Percentiles rank a stretch among this genome's conserved stretches.
Conservation (phyloP, 1,140 invertebrate species). For the Matsumurasca onukii region DNA sequence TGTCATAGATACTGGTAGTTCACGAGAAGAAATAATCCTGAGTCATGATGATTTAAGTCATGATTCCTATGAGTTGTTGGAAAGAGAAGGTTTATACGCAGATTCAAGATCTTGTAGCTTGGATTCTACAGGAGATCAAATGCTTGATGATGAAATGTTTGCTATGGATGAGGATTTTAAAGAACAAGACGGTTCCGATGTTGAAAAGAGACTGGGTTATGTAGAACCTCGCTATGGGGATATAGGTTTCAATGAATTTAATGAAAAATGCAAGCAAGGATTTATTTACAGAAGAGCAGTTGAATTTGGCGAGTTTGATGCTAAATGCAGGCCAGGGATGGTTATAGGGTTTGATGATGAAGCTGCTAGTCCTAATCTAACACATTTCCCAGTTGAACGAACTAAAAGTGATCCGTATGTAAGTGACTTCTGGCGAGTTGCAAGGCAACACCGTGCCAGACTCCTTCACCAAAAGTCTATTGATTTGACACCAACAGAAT, state of each 20-base stretch:
- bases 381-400: slow-evolving; percentile 59
- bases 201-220: slow-evolving; percentile 44
- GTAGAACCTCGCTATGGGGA: slow-evolving; percentile 42
- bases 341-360: slow-evolving; percentile 50
- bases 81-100: slow-evolving; percentile 48
- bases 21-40: slow-evolving; percentile 47
- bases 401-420: slow-evolving; percentile 80
- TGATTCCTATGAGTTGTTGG: slow-evolving; percentile 83
- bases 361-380: slow-evolving; percentile 56
- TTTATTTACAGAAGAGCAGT: slow-evolving; percentile 36
- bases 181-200: slow-evolving; percentile 37
- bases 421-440: slow-evolving; percentile 41
- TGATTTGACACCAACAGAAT: slow-evolving; percentile 75
- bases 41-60: slow-evolving; percentile 86
- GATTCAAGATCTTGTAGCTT: slow-evolving; percentile 52
- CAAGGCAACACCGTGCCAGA: slow-evolving; percentile 36
- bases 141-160: slow-evolving; percentile 67
- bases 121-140: slow-evolving; percentile 67
- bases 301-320: slow-evolving; percentile 52
- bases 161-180: slow-evolving; percentile 56
- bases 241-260: slow-evolving; percentile 44
- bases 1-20: slow-evolving; percentile 41
- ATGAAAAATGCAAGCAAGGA: slow-evolving; percentile 44
- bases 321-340: slow-evolving; percentile 50
- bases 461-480: slow-evolving; percentile 87